Percentiles rank a stretch among this genome's conserved stretches.
Evolutionary conservation across 2,797 vertebrate species (phyloP).

Genomic region (Dallia pectoralis): DNA sequence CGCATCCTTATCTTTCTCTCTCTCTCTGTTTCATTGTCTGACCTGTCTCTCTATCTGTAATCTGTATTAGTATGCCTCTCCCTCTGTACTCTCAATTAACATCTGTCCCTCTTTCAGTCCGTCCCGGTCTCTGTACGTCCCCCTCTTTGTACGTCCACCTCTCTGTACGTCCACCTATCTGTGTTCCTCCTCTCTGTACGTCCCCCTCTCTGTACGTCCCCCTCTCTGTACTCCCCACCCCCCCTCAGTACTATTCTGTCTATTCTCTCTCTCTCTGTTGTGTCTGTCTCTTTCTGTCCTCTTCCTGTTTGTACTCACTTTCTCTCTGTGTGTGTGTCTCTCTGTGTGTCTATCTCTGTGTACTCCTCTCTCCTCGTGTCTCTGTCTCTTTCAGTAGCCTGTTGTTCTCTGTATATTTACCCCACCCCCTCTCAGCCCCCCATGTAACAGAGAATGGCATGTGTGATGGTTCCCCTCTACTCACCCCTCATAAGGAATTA

Average conservation of each 20-base stretch:
- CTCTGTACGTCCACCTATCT: neutral
- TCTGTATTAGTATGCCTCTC: no score
- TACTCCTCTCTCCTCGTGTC: neutral
- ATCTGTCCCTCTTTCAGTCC: no score
- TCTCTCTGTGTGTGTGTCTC: neutral
- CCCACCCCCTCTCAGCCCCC: neutral
- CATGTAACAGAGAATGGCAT: slow-evolving; percentile 54
- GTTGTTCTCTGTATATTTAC: neutral
- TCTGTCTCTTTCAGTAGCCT: neutral
- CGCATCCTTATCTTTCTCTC: neutral
- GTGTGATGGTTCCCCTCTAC: slow-evolving; percentile 47
- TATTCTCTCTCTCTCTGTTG: slow-evolving; percentile 1
- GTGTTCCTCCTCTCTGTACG: slow-evolving; percentile 12
- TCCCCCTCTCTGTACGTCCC: slow-evolving; percentile 16
- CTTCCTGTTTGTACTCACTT: neutral
- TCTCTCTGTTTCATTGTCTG: neutral
- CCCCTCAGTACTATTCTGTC: neutral
- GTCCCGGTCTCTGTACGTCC: no score
- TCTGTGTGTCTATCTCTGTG: neutral
- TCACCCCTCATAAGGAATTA: slow-evolving; percentile 57
- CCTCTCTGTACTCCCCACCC: slow-evolving; percentile 26
- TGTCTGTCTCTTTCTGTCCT: slow-evolving; percentile 1
- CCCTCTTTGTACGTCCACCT: no score
- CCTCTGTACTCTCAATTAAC: no score
- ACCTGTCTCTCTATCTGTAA: no score